Percentiles rank a stretch among this genome's conserved stretches.
Evolutionary conservation across 2,888 invertebrate genomes (phyloP).

Genomic region (Euspilapteryx auroguttella): DNA sequence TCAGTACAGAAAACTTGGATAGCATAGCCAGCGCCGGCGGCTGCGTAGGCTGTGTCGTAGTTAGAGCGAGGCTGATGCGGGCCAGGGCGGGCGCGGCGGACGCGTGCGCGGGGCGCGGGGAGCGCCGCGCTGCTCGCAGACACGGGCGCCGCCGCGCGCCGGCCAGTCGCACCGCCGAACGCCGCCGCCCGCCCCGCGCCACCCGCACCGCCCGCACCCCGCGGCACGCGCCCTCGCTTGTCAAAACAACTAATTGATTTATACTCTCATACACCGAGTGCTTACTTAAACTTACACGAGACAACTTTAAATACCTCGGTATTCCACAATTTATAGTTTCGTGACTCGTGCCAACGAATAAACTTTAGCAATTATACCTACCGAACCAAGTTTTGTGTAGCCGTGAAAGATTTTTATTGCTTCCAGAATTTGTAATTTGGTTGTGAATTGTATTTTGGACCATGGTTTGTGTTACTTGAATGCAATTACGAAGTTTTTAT

Average conservation of each 20-base stretch:
- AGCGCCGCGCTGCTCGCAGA: constrained; percentile 10
- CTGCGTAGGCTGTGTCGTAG: too few species aligned
- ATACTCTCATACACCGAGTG: constrained; percentile 19
- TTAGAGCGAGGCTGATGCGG: too few species aligned
- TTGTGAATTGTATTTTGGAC: too few species aligned
- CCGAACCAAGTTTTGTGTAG: too few species aligned
- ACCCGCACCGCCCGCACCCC: constrained; percentile 14
- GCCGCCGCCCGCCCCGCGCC: too few species aligned
- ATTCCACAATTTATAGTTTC: constrained; percentile 13
- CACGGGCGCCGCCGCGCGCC: constrained; percentile 13
- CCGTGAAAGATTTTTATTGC: too few species aligned
- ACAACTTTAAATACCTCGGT: constrained; percentile 21
- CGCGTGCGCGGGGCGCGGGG: constrained; percentile 21
- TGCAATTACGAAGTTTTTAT: too few species aligned
- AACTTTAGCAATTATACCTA: too few species aligned
- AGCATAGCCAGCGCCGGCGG: neutral
- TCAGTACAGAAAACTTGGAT: too few species aligned
- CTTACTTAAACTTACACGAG: constrained; percentile 14
- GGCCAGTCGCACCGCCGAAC: too few species aligned
- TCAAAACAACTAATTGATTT: constrained; percentile 48
- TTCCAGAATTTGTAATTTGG: too few species aligned
- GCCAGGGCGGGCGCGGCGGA: constrained; percentile 9
- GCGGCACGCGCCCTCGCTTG: constrained; percentile 20
- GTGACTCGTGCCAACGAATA: constrained; percentile 13
- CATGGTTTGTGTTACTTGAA: too few species aligned